Percentiles rank a stretch among this genome's conserved stretches.
phyloP scores from a whole-genome alignment of 2,797 vertebrate genomes.

The Rhinophrynus dorsalis region DNA sequence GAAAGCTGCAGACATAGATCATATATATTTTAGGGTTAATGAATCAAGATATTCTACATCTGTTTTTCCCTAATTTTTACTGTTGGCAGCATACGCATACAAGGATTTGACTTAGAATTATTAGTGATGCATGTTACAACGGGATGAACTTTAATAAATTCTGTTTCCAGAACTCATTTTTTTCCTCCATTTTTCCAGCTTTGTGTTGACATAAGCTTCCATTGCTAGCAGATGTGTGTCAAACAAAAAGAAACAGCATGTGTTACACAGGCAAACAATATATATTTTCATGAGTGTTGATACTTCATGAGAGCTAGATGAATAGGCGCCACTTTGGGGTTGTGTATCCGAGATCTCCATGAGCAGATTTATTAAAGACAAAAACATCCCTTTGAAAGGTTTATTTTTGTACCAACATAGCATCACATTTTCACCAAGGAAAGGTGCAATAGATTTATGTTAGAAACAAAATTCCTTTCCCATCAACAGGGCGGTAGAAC shows the following conservation, averaged over 20 bases:
- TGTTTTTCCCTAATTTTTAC: too few relatives aligned
- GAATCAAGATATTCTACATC: too few relatives aligned
- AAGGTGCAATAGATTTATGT: neutral
- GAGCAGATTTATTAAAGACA: conserved; percentile 9
- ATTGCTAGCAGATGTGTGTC: conserved; percentile 35
- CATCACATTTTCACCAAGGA: conserved; percentile 4
- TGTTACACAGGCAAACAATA: conserved; percentile 16
- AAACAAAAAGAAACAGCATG: conserved; percentile 18
- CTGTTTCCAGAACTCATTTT: neutral
- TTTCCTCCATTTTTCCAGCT: neutral
- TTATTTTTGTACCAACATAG: neutral
- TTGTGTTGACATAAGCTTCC: neutral
- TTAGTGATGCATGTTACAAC: neutral
- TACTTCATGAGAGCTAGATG: conserved; percentile 23
- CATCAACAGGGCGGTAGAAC: neutral
- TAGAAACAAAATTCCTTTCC: neutral
- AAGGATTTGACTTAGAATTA: neutral
- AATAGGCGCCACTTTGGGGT: neutral
- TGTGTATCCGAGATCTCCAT: neutral
- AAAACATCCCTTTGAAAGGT: conserved; percentile 29
- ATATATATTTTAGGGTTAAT: too few relatives aligned
- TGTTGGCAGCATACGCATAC: neutral
- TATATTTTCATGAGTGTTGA: conserved; percentile 28
- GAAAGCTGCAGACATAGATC: too few relatives aligned
- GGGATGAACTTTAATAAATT: neutral